Conservation (phyloP, 1,140 invertebrate genomes). For the Papilio polytes region DNA sequence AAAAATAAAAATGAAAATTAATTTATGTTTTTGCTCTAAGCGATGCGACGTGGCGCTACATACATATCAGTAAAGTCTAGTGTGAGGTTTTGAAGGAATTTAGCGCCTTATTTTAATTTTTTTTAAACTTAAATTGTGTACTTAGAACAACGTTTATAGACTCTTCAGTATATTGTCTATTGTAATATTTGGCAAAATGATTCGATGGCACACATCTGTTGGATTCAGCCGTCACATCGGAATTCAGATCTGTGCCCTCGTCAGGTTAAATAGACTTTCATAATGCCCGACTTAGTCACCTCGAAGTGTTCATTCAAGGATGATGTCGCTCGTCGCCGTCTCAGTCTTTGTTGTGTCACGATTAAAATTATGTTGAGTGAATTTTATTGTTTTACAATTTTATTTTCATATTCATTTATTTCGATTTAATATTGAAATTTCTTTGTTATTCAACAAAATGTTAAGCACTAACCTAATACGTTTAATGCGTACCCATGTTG, state of each 20-base stretch:
- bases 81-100: no score
- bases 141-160: no score
- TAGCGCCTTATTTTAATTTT: no score
- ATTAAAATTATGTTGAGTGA: not conserved
- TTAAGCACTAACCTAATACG: not conserved
- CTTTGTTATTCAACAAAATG: not conserved
- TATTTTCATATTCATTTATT: no score
- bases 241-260: constrained; percentile 54
- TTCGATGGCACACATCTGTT: constrained; percentile 39
- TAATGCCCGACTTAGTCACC: constrained; percentile 58
- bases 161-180: not conserved
- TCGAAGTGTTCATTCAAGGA: constrained; percentile 62
- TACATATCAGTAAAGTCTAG: no score
- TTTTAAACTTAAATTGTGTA: no score
- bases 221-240: constrained; percentile 46
- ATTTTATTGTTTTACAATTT: not conserved
- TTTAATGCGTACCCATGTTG: not conserved
- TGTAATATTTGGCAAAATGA: constrained; percentile 17
- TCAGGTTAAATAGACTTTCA: constrained; percentile 54
- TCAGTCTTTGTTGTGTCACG: constrained; percentile 35
- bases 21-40: no score
- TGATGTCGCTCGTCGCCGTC: constrained; percentile 52
- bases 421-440: no score
- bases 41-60: no score
- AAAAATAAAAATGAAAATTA: not conserved